Evolutionary conservation across 2,113 vertebrate genomes (phyloP).

Genomic region (Coptodon bakossiorum): DNA sequence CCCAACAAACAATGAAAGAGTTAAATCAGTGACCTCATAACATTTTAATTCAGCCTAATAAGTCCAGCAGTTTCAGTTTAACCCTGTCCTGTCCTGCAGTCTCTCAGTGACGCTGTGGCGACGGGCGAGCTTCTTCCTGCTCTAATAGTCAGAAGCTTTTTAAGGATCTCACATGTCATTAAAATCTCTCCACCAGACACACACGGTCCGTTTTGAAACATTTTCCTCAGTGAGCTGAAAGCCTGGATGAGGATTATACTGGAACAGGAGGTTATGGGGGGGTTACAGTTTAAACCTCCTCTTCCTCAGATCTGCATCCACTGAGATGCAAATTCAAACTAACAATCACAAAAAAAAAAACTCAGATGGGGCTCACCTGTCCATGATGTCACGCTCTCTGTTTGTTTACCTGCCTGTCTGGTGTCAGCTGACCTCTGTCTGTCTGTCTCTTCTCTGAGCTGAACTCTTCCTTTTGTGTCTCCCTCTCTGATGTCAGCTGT

Average conservation of each 20-base stretch:
- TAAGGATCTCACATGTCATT: background rate
- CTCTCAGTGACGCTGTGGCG: background rate
- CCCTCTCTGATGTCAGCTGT: background rate
- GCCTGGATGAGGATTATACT: background rate
- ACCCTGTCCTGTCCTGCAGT: background rate
- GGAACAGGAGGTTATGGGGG: background rate
- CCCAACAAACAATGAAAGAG: background rate
- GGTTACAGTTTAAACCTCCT: background rate
- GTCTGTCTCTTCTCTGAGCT: background rate
- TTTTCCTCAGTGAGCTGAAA: background rate
- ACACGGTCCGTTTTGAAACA: fast-evolving
- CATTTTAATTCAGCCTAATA: background rate
- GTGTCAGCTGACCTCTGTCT: background rate
- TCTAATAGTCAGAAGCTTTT: background rate
- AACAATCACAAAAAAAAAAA: background rate
- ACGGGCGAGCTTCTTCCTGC: background rate
- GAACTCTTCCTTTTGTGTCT: background rate
- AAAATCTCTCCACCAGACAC: background rate
- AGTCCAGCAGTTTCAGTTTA: background rate
- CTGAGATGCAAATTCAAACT: background rate
- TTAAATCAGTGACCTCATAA: background rate
- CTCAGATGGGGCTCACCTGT: background rate
- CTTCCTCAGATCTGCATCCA: background rate
- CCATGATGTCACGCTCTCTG: background rate
- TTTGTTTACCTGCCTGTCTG: background rate